phyloP scores from a whole-genome alignment of 92 coral and sea anemone genomes.

The Porites rus region DNA sequence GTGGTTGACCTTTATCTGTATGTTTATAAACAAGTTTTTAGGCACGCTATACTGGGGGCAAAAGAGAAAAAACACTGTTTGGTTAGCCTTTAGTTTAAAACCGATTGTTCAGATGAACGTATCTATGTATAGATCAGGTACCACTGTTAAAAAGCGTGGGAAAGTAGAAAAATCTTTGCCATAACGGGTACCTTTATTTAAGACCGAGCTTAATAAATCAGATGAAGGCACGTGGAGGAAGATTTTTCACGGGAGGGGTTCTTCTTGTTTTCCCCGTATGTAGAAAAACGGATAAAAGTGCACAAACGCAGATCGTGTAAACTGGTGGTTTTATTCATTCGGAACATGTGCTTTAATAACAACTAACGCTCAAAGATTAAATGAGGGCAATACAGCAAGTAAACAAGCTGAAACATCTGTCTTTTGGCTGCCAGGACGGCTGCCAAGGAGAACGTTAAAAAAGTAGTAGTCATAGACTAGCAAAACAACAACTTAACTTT shows the following conservation, averaged over 20 bases:
- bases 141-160: conserved; percentile 29
- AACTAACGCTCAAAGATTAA: background rate
- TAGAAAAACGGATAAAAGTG: background rate
- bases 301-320: background rate
- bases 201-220: background rate
- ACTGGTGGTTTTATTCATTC: conserved; percentile 30
- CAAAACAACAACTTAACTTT: too few species aligned
- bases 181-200: conserved; percentile 21
- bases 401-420: background rate
- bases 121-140: background rate
- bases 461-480: too few species aligned
- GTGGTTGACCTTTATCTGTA: background rate
- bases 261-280: background rate
- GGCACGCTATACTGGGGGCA: background rate
- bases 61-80: background rate
- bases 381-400: background rate
- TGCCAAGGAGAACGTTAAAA: too few species aligned
- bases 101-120: background rate
- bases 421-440: background rate
- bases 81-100: background rate
- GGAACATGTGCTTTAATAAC: conserved; percentile 18
- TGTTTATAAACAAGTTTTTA: background rate
- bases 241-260: background rate
- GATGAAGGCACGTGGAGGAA: background rate
- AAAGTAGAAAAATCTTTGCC: conserved; percentile 5